Evolutionary conservation across 2,797 vertebrate genomes (phyloP).

Genomic region (Myripristis murdjan): DNA sequence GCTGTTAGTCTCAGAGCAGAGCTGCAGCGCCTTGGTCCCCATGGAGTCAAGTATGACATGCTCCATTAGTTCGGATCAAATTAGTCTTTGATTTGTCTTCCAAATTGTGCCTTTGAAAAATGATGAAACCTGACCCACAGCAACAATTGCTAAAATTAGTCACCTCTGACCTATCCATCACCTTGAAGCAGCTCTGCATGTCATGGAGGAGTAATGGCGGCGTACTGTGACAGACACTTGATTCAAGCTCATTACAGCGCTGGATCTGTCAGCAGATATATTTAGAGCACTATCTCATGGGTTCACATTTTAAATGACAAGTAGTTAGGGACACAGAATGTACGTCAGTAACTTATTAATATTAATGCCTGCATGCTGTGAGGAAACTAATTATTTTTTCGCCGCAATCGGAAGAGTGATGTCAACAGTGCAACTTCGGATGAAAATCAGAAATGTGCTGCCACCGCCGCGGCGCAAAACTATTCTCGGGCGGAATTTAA

Average conservation of each 20-base stretch:
- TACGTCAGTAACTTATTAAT: conserved; percentile 78
- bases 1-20: conserved; percentile 9
- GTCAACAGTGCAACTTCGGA: conserved; percentile 74
- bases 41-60: conserved; percentile 37
- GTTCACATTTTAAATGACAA: conserved; percentile 79
- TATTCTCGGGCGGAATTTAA: conserved; percentile 48
- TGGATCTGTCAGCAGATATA: conserved; percentile 79
- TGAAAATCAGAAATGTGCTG: conserved; percentile 58
- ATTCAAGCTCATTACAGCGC: conserved; percentile 82
- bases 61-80: conserved; percentile 69
- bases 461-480: conserved; percentile 33
- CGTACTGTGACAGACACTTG: conserved; percentile 77
- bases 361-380: conserved; percentile 80
- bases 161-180: conserved; percentile 80
- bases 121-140: conserved; percentile 63
- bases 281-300: conserved; percentile 77
- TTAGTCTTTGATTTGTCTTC: conserved; percentile 67
- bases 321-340: conserved; percentile 78
- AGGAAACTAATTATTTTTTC: conserved; percentile 83
- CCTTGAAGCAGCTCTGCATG: conserved; percentile 50
- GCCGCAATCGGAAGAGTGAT: conserved; percentile 62
- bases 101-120: conserved; percentile 71
- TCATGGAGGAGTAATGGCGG: conserved; percentile 62
- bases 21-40: conserved; percentile 19
- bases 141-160: conserved; percentile 76